phyloP scores from a whole-genome alignment of 1,140 invertebrate genomes.

The Vanessa atalanta region DNA sequence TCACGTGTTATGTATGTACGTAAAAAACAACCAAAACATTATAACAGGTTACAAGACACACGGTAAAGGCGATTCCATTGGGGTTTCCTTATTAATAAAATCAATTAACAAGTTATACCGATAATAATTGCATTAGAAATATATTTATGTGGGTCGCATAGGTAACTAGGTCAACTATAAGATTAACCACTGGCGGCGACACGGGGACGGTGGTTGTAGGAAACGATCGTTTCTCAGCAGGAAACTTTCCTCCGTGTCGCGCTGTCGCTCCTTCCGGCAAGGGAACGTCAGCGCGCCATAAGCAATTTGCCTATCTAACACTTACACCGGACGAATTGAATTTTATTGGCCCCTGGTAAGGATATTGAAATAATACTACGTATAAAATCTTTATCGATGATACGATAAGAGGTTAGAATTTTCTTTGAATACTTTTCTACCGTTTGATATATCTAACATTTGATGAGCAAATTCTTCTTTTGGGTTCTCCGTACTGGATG shows the following conservation, averaged over 20 bases:
- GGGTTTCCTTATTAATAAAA: background rate
- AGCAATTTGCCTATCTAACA: slow-evolving; percentile 41
- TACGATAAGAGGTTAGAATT: background rate
- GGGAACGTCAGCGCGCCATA: slow-evolving; percentile 30
- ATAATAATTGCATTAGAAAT: slow-evolving; percentile 19
- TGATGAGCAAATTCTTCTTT: background rate
- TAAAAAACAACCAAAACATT: too few relatives aligned
- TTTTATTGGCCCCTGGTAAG: slow-evolving; percentile 24
- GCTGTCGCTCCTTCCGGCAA: slow-evolving; percentile 45
- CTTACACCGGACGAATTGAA: slow-evolving; percentile 41
- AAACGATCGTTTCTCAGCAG: slow-evolving; percentile 39
- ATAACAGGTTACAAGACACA: too few relatives aligned
- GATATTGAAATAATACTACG: slow-evolving; percentile 21
- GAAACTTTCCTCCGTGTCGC: slow-evolving; percentile 40
- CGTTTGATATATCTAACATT: too few relatives aligned
- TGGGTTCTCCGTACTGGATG: too few relatives aligned
- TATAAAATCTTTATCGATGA: slow-evolving; percentile 4
- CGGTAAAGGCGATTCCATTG: too few relatives aligned
- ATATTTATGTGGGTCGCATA: slow-evolving; percentile 25
- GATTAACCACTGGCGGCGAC: slow-evolving; percentile 24
- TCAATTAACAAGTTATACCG: background rate
- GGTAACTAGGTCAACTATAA: slow-evolving; percentile 33
- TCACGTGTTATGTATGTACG: too few relatives aligned
- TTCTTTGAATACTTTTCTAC: too few relatives aligned
- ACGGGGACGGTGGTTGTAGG: slow-evolving; percentile 26